Percentiles rank a stretch among this genome's conserved stretches.
Conservation (phyloP, 2,113 vertebrate species). For the Gnathonemus longibarbis region DNA sequence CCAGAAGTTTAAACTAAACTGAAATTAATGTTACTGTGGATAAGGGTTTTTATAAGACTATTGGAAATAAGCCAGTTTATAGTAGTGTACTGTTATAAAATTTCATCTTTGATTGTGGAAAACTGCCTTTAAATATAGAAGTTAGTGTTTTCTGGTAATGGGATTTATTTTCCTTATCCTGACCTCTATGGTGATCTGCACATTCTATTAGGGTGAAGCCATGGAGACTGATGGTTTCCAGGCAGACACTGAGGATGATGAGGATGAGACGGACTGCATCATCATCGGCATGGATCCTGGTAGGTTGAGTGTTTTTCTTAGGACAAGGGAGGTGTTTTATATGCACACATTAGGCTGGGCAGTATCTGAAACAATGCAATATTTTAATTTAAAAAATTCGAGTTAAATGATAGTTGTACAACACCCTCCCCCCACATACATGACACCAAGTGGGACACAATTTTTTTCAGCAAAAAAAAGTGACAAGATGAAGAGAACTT, state of each 20-base stretch:
- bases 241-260: constrained; percentile 83
- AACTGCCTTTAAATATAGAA: not conserved
- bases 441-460: not conserved
- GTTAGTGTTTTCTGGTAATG: not conserved
- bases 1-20: not conserved
- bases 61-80: not conserved
- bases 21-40: not conserved
- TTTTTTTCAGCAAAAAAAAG: not conserved
- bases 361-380: not conserved
- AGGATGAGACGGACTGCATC: constrained; percentile 70
- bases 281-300: constrained; percentile 63
- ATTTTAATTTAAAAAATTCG: not conserved
- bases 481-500: not conserved
- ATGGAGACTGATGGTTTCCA: constrained; percentile 86
- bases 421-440: not conserved
- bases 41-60: not conserved
- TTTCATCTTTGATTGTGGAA: not conserved
- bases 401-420: not conserved
- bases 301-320: constrained; percentile 43
- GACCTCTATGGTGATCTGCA: not conserved
- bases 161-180: not conserved
- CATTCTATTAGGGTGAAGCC: constrained; percentile 48
- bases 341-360: not conserved
- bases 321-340: not conserved
- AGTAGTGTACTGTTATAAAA: not conserved